Base-by-base conservation (phyloP, 2,113 vertebrate genomes). In the Tyrannus savana region DNA sequence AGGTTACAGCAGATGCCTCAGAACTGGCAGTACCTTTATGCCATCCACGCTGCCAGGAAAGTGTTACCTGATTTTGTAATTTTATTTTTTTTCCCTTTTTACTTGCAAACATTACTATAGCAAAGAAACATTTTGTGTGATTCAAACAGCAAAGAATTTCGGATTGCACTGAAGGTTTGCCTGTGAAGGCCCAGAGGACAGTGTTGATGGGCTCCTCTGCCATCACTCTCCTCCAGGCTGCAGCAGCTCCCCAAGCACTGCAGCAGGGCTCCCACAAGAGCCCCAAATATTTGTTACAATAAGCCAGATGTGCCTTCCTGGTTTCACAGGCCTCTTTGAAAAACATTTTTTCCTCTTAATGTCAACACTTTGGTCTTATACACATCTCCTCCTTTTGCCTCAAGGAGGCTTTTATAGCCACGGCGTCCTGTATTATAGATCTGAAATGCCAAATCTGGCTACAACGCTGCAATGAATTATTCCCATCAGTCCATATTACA, bases 391-490 rank as follows among this genome's bases (percentile, higher is more conserved):
- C 19, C 30, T 84, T 78, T 78, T 47, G 73, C 89, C 86, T 78
- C 87, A 42, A 90, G 67, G 78, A 90, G 78, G 39, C 8, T 83
- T 60, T 89, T 67, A 52, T 3, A 73, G 78, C 55, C 19, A 13
- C 63, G 11, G 37, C 1, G 0, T 28, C 62, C 88, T 6, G 0
- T 23, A 2, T 1, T 37, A 52, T 2, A 9, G 67, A 53, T 33
- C 23, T 19, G 37, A 69, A 91, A 50, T 23, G 31, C 58, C 62
- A 91, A 13, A 42, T 30, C 47, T 62, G 39, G 42, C 44, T 66
- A 16, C 50, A 72, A 6, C 9, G 30, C 21, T 23, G 49, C 35
- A 79, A 8, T 16, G 49, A 53, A 62, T 83, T 76, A 59, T 21
- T 90, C 67, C 84, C 37, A 7, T 42, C 69, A 76, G 67, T 31